Evolutionary conservation across 2,888 invertebrate species (phyloP).

Genomic region (Drosophila austrosaltans): DNA sequence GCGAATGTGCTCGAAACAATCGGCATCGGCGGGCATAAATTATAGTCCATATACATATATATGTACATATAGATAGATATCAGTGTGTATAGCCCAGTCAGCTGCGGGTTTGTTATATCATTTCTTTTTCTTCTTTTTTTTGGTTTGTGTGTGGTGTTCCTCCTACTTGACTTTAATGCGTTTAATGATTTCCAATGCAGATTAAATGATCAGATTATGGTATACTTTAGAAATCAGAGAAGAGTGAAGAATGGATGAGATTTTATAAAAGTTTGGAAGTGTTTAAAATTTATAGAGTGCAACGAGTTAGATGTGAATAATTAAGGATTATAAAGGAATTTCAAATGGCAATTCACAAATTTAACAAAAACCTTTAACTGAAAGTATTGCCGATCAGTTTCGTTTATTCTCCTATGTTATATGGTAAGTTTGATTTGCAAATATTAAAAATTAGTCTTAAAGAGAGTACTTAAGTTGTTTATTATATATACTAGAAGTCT

Average conservation of each 20-base stretch:
- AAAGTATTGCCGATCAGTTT: too few species aligned
- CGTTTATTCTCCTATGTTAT: too few species aligned
- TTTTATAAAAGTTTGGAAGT: background rate
- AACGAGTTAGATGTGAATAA: background rate
- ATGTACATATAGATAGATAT: conserved; percentile 4
- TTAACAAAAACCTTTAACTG: background rate
- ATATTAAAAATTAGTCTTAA: too few species aligned
- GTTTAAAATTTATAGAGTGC: background rate
- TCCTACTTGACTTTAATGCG: conserved; percentile 68
- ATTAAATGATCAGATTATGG: conserved; percentile 75
- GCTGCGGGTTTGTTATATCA: conserved; percentile 30
- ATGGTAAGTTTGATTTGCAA: too few species aligned
- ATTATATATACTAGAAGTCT: too few species aligned
- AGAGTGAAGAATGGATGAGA: background rate
- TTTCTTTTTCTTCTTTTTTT: conserved; percentile 27
- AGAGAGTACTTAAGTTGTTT: too few species aligned
- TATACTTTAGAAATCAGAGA: conserved; percentile 41
- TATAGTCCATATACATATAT: conserved; percentile 53
- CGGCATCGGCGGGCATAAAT: conserved; percentile 76
- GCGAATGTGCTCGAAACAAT: conserved; percentile 79
- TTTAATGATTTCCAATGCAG: conserved; percentile 76
- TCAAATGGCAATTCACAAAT: background rate
- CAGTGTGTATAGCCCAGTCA: conserved; percentile 7
- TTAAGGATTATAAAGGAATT: too few species aligned
- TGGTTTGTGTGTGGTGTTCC: conserved; percentile 30